A percentile compares a stretch with the other conserved stretches of the same genome.
phyloP scores from a whole-genome alignment of 2,113 vertebrate species.

The Stigmatopora nigra region DNA sequence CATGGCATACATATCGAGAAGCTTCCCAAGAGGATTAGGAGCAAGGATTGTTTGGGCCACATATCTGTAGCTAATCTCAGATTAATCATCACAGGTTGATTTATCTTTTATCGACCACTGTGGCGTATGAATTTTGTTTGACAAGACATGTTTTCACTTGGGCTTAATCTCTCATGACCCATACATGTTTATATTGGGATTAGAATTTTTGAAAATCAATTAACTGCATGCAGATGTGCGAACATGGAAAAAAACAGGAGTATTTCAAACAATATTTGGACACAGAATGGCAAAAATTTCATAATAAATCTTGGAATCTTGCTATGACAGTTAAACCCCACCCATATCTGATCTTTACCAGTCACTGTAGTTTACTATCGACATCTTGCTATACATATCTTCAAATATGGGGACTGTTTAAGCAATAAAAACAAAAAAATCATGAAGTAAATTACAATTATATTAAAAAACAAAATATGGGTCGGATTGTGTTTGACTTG shows the following conservation, averaged over 20 bases:
- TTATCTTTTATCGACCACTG: conserved; percentile 13
- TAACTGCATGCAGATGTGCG: conserved; percentile 29
- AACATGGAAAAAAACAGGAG: not conserved
- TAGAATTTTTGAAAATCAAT: conserved; percentile 18
- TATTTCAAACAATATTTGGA: conserved; percentile 18
- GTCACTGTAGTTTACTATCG: not conserved
- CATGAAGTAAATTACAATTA: too few relatives aligned
- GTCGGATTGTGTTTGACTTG: not conserved
- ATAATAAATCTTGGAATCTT: conserved; percentile 20
- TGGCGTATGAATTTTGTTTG: conserved; percentile 3
- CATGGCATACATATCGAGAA: conserved; percentile 61
- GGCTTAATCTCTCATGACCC: conserved; percentile 12
- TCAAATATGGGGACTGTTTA: not conserved
- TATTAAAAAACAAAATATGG: not conserved
- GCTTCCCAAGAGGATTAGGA: conserved; percentile 69
- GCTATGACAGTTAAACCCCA: not conserved
- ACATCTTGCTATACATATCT: not conserved
- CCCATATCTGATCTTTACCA: not conserved
- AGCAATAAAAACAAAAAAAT: not conserved
- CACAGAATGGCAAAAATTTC: not conserved
- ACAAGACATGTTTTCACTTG: conserved; percentile 3
- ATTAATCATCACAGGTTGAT: conserved; percentile 7
- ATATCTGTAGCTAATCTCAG: conserved; percentile 26
- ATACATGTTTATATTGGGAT: conserved; percentile 10
- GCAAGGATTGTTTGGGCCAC: conserved; percentile 34